Percentiles rank a stretch among this genome's conserved stretches.
Evolutionary conservation across 2,888 invertebrate genomes (phyloP).

Genomic region (Helobdella robusta): DNA sequence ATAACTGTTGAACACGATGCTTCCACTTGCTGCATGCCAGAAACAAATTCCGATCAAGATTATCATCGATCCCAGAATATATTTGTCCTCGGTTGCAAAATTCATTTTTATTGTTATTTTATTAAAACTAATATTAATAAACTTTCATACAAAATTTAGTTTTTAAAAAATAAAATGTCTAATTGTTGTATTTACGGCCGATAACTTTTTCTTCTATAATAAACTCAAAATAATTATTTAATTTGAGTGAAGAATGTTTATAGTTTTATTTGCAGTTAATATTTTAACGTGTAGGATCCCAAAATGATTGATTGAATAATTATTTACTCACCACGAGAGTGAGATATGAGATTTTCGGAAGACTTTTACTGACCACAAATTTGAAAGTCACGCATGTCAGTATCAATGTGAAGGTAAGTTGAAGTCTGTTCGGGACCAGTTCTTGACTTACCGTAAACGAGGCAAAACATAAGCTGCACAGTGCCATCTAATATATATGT

Average conservation of each 20-base stretch:
- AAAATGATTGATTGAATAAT: too few relatives aligned
- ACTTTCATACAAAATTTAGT: neutral
- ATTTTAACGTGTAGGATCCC: too few relatives aligned
- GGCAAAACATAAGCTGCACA: conserved; percentile 28
- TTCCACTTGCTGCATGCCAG: conserved; percentile 30
- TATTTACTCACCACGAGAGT: conserved; percentile 30
- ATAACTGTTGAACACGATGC: conserved; percentile 21
- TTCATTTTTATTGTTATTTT: neutral
- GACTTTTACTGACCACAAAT: conserved; percentile 33
- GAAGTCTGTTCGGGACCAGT: conserved; percentile 32
- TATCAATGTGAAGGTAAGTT: conserved; percentile 33
- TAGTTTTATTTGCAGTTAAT: too few relatives aligned
- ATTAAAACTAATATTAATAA: too few relatives aligned
- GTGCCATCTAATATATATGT: conserved; percentile 24
- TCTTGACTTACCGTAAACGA: conserved; percentile 27
- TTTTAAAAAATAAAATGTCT: neutral
- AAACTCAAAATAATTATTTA: too few relatives aligned
- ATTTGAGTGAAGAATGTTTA: too few relatives aligned
- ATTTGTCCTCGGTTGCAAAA: conserved; percentile 28
- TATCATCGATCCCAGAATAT: conserved; percentile 32
- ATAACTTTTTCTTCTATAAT: too few relatives aligned
- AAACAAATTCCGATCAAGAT: conserved; percentile 29
- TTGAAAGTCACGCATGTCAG: conserved; percentile 33
- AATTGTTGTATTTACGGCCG: neutral
- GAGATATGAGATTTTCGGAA: conserved; percentile 35